Percentiles rank a stretch among this genome's conserved stretches.
phyloP scores from a whole-genome alignment of 1,140 invertebrate genomes.

The Eumaeus atala region DNA sequence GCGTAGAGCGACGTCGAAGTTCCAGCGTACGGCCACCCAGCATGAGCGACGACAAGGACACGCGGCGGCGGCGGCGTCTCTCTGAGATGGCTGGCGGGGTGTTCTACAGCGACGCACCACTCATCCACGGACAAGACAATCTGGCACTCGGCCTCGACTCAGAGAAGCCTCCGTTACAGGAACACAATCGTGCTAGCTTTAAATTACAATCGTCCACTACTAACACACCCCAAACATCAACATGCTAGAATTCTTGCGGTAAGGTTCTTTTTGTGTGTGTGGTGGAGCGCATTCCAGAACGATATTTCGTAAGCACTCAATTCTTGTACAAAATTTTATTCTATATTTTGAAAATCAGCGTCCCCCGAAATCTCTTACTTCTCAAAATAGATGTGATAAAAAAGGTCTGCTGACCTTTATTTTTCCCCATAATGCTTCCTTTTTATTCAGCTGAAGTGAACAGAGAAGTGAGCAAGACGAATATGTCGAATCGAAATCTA shows the following conservation, averaged over 20 bases:
- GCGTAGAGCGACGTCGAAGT: constrained; percentile 52
- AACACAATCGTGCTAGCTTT: constrained; percentile 38
- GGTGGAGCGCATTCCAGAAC: too few relatives aligned
- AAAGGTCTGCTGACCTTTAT: too few relatives aligned
- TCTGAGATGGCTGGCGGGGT: constrained; percentile 63
- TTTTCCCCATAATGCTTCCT: too few relatives aligned
- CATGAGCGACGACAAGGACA: constrained; percentile 57
- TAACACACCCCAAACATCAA: constrained; percentile 36
- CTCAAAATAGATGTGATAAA: too few relatives aligned
- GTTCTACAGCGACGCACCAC: constrained; percentile 58
- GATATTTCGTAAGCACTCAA: too few relatives aligned
- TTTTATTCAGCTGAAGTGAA: too few relatives aligned
- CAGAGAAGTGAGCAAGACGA: too few relatives aligned
- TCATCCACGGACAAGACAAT: constrained; percentile 51
- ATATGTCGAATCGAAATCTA: too few relatives aligned
- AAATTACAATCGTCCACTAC: constrained; percentile 34
- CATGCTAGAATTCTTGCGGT: constrained; percentile 26
- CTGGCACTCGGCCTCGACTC: constrained; percentile 44
- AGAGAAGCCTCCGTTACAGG: constrained; percentile 43
- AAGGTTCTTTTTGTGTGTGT: too few relatives aligned
- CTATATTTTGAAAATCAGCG: too few relatives aligned
- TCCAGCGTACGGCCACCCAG: constrained; percentile 61
- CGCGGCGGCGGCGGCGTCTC: constrained; percentile 49
- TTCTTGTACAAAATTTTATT: too few relatives aligned
- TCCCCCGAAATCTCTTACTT: too few relatives aligned